phyloP scores from a whole-genome alignment of 2,113 vertebrate genomes.

The Bostrychus sinensis region DNA sequence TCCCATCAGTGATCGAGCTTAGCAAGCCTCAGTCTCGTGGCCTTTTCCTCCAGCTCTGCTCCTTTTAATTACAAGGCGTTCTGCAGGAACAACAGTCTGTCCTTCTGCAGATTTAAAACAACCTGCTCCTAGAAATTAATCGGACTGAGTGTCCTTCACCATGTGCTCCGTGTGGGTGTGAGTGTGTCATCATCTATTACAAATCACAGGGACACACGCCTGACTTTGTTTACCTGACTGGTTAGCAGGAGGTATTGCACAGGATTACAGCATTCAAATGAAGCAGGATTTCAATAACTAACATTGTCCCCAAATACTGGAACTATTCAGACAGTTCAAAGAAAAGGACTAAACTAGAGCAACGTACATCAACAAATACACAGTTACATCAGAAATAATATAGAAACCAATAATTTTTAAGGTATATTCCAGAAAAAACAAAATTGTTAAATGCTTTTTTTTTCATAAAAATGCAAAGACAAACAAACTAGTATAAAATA shows the following conservation, averaged over 20 bases:
- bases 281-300: not conserved
- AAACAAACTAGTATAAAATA: too few relatives aligned
- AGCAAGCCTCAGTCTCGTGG: slow-evolving; percentile 70
- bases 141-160: slow-evolving; percentile 71
- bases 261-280: not conserved
- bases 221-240: slow-evolving; percentile 14
- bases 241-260: slow-evolving; percentile 15
- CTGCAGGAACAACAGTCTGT: slow-evolving; percentile 80
- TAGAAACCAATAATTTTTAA: too few relatives aligned
- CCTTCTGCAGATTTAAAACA: slow-evolving; percentile 79
- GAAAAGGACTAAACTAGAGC: not conserved
- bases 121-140: slow-evolving; percentile 77
- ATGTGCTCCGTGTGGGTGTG: slow-evolving; percentile 54
- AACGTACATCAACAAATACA: too few relatives aligned
- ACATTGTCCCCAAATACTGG: not conserved
- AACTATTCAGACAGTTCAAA: not conserved
- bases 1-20: slow-evolving; percentile 72
- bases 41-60: slow-evolving; percentile 68
- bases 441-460: too few relatives aligned
- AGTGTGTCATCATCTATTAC: slow-evolving; percentile 33
- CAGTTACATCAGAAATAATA: too few relatives aligned
- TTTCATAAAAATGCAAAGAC: too few relatives aligned
- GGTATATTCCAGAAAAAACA: too few relatives aligned
- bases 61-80: slow-evolving; percentile 81
- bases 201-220: slow-evolving; percentile 15